phyloP scores from a whole-genome alignment of 2,797 vertebrate genomes.

The Alosa sapidissima region DNA sequence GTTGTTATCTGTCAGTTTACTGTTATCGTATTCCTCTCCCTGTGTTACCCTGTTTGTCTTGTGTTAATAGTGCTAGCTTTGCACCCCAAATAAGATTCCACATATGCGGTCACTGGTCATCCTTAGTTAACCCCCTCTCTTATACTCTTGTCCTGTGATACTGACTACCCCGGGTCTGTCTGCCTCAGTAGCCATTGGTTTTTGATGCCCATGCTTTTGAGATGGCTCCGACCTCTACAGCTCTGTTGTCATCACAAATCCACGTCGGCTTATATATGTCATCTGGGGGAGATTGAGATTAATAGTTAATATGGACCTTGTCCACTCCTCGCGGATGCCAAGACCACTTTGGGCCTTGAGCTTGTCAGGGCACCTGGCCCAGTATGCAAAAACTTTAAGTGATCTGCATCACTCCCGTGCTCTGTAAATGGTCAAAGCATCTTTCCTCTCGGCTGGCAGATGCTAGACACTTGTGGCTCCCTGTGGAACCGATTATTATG shows the following conservation, averaged over 20 bases:
- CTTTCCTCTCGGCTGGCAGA: neutral
- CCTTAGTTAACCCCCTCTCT: neutral
- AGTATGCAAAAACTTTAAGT: neutral
- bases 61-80: neutral
- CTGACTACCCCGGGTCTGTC: neutral
- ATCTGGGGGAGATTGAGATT: neutral
- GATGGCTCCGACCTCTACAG: neutral
- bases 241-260: neutral
- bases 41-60: neutral
- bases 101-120: neutral
- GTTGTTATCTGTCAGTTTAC: neutral
- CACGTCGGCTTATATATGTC: neutral
- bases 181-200: neutral
- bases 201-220: neutral
- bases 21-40: neutral
- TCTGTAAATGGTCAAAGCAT: neutral
- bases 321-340: neutral
- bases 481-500: neutral
- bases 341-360: neutral
- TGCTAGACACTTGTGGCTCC: neutral
- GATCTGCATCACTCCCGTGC: neutral
- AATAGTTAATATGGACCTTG: neutral
- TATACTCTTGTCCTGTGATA: neutral
- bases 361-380: neutral
- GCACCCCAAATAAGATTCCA: neutral